These are phyloP conservation scores for Zosterops hypoxanthus DNA, from an alignment of 2,113 vertebrate genomes.

Conservation along the genomic window DNA sequence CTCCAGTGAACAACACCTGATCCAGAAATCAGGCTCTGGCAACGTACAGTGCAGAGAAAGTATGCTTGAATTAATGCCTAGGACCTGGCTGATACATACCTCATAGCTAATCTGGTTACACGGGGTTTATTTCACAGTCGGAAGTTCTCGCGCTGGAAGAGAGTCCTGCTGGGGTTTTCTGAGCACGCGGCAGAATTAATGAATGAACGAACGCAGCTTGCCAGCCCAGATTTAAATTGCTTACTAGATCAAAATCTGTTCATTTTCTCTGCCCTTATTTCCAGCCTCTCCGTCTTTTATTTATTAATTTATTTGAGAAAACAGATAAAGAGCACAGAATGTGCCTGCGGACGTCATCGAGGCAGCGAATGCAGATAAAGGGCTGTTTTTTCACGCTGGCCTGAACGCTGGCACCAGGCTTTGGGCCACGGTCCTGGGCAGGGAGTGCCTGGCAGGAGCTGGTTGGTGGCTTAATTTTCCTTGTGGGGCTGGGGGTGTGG, in stretches of 20 bases:
- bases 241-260: slow-evolving; percentile 76
- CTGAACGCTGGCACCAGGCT: not conserved
- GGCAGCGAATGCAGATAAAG: slow-evolving; percentile 65
- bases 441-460: not conserved
- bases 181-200: slow-evolving; percentile 73
- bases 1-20: slow-evolving; percentile 23
- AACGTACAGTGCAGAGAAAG: slow-evolving; percentile 1
- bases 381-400: slow-evolving; percentile 15
- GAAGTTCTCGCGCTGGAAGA: slow-evolving; percentile 74
- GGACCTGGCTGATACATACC: slow-evolving; percentile 69
- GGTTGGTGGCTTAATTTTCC: not conserved
- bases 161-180: slow-evolving; percentile 73
- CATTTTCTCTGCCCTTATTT: slow-evolving; percentile 68
- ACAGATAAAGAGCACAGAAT: slow-evolving; percentile 53
- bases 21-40: slow-evolving; percentile 14
- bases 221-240: slow-evolving; percentile 77
- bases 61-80: slow-evolving; percentile 65
- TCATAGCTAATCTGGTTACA: slow-evolving; percentile 78
- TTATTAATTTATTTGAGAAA: slow-evolving; percentile 59
- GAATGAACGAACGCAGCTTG: slow-evolving; percentile 75
- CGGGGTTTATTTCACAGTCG: slow-evolving; percentile 78
- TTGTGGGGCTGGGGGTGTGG: not conserved
- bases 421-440: not conserved
- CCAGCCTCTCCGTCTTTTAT: not conserved
- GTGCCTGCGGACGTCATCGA: slow-evolving; percentile 42